Evolutionary conservation across 2,797 vertebrate species (phyloP).

Genomic region (Cyclopterus lumpus): DNA sequence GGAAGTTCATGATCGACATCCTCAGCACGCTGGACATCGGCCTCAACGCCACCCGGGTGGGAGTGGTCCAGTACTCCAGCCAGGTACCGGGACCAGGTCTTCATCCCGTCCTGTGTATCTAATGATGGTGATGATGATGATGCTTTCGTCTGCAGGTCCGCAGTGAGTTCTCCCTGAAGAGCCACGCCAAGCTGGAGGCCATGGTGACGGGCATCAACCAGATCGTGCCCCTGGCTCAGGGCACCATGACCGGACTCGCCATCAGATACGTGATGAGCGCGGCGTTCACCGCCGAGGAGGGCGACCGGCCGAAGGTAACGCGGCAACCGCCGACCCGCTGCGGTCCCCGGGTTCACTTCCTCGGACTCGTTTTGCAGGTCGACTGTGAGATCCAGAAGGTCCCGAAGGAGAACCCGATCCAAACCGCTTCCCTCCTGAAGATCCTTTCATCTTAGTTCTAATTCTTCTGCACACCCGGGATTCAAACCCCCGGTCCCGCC

Average conservation of each 20-base stretch:
- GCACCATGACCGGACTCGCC: conserved; percentile 97
- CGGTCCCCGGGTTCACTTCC: too few relatives aligned
- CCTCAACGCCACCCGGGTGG: conserved; percentile 88
- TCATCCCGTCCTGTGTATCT: background rate
- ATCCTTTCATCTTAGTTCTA: too few relatives aligned
- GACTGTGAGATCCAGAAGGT: too few relatives aligned
- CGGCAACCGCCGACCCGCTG: background rate
- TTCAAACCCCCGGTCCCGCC: background rate
- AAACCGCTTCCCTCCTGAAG: too few relatives aligned
- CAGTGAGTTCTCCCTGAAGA: conserved; percentile 93
- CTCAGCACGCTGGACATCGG: conserved; percentile 90
- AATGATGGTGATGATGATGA: background rate
- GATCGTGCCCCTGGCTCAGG: conserved; percentile 94
- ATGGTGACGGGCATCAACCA: conserved; percentile 93
- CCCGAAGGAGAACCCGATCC: too few relatives aligned
- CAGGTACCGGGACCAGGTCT: conserved; percentile 85
- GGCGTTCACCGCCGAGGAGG: conserved; percentile 90
- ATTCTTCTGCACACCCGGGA: too few relatives aligned
- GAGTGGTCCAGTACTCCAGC: conserved; percentile 97
- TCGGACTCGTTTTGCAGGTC: too few relatives aligned
- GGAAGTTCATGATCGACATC: conserved; percentile 95
- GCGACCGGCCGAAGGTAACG: conserved; percentile 86
- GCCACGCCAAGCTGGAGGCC: conserved; percentile 80
- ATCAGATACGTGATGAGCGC: conserved; percentile 94
- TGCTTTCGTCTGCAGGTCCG: conserved; percentile 85